Evolutionary conservation across 2,888 invertebrate species (phyloP).

Genomic region (Tipula lateralis): DNA sequence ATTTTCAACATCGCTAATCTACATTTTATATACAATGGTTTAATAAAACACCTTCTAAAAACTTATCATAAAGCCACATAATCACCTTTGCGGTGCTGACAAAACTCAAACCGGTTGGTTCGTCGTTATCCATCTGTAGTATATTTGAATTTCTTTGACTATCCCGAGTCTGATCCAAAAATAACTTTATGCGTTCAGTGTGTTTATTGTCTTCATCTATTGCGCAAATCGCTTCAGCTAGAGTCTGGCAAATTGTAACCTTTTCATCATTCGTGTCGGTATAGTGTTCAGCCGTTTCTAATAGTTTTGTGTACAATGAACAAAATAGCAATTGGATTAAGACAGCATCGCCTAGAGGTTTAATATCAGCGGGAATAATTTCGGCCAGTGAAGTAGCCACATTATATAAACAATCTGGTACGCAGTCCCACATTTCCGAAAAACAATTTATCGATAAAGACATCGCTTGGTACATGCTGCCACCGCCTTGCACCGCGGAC

Average conservation of each 20-base stretch:
- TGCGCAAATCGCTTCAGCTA: constrained; percentile 73
- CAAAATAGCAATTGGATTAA: constrained; percentile 67
- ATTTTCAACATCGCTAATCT: constrained; percentile 34
- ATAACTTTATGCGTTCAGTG: constrained; percentile 64
- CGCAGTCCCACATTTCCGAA: constrained; percentile 62
- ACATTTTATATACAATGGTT: not conserved
- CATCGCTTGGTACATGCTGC: constrained; percentile 77
- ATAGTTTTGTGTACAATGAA: constrained; percentile 62
- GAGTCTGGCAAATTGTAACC: constrained; percentile 57
- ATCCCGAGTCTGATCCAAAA: constrained; percentile 55
- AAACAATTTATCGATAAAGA: constrained; percentile 67
- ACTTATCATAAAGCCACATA: too few relatives aligned
- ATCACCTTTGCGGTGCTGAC: constrained; percentile 46
- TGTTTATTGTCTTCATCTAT: constrained; percentile 77
- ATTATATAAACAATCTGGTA: constrained; percentile 57
- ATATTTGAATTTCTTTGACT: constrained; percentile 45
- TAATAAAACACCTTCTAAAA: too few relatives aligned
- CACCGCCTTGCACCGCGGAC: constrained; percentile 66
- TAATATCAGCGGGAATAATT: constrained; percentile 63
- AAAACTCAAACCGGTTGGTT: constrained; percentile 42
- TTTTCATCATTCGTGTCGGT: constrained; percentile 25
- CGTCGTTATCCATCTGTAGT: constrained; percentile 47
- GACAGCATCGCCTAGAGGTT: constrained; percentile 64
- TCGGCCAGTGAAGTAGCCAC: constrained; percentile 61
- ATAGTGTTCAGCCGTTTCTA: constrained; percentile 48